phyloP scores from a whole-genome alignment of 2,113 vertebrate genomes.

The Oreocharis arfaki region DNA sequence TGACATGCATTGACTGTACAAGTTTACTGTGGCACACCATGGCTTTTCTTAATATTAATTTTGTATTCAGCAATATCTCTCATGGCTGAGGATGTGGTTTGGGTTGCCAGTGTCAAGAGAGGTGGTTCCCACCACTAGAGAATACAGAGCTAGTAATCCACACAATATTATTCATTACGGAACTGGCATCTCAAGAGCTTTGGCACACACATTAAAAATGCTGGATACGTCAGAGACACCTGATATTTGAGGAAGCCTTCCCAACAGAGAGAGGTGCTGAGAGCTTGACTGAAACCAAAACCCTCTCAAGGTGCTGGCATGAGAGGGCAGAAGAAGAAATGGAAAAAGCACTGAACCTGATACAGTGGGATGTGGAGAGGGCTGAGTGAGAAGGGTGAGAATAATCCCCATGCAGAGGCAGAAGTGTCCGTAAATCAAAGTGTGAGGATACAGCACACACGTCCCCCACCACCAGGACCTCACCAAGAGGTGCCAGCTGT shows the following conservation, averaged over 20 bases:
- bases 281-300: not conserved
- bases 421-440: constrained; percentile 67
- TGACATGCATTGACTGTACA: not conserved
- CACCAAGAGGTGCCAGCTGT: constrained; percentile 72
- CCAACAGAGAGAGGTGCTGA: not conserved
- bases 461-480: constrained; percentile 60
- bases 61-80: not conserved
- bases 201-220: not conserved
- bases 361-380: fast-evolving
- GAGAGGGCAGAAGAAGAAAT: not conserved
- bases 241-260: not conserved
- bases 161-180: not conserved
- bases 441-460: constrained; percentile 50
- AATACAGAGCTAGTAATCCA: not conserved
- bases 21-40: not conserved
- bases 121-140: not conserved
- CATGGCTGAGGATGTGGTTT: not conserved
- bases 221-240: not conserved
- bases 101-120: not conserved
- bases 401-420: not conserved
- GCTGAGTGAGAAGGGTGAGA: not conserved
- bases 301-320: not conserved
- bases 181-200: not conserved
- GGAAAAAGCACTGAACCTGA: not conserved
- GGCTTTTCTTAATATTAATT: not conserved